phyloP scores from a whole-genome alignment of 2,888 invertebrate genomes.

The Callyntrura guangdongensis region DNA sequence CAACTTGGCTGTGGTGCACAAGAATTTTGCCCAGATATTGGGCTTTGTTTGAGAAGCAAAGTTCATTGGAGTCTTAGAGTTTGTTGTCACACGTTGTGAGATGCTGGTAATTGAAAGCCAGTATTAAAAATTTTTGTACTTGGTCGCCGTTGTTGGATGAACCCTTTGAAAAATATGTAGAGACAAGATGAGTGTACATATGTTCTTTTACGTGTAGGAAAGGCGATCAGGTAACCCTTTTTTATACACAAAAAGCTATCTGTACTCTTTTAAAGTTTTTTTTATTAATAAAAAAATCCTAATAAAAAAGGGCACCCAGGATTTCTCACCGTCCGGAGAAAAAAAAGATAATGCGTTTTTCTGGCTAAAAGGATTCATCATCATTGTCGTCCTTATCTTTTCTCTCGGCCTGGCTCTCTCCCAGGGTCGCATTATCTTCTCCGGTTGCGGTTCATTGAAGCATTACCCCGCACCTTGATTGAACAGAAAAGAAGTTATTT shows the following conservation, averaged over 20 bases:
- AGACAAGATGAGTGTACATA: no score
- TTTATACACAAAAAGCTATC: constrained; percentile 2
- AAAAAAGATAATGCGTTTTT: neutral
- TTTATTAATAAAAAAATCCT: neutral
- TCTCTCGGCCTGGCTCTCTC: neutral
- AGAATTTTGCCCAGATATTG: no score
- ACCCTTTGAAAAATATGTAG: constrained; percentile 16
- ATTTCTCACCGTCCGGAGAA: neutral
- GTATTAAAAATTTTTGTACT: no score
- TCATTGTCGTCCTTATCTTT: neutral
- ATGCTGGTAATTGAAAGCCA: no score
- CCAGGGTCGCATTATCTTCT: neutral
- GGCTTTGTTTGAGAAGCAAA: no score
- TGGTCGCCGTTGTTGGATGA: neutral
- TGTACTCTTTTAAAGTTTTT: neutral
- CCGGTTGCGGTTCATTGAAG: neutral
- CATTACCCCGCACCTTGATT: neutral
- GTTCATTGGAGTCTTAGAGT: no score
- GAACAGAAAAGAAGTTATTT: constrained; percentile 20
- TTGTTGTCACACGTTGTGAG: no score
- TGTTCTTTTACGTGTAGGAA: no score
- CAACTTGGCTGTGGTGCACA: no score
- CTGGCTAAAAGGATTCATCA: constrained; percentile 10
- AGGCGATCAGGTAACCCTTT: neutral
- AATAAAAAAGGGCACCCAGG: constrained; percentile 38